phyloP scores from a whole-genome alignment of 2,797 vertebrate genomes.

The Acanthornis magna region DNA sequence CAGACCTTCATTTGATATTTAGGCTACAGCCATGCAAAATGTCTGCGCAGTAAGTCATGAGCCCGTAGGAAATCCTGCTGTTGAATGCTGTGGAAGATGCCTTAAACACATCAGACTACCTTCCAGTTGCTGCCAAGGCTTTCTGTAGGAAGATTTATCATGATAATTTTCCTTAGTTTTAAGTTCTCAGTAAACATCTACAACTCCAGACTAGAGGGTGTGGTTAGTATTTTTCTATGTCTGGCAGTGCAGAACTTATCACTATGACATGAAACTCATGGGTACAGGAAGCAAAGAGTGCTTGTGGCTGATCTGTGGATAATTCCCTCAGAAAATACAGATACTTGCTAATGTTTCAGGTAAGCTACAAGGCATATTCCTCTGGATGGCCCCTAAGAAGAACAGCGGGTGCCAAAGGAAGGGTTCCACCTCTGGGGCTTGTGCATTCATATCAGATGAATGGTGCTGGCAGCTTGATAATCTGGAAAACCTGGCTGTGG shows the following conservation, averaged over 20 bases:
- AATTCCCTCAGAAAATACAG: neutral
- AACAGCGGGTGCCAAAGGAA: rapidly evolving
- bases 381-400: neutral
- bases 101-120: neutral
- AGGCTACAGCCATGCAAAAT: neutral
- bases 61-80: neutral
- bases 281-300: neutral
- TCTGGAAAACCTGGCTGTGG: neutral
- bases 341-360: neutral
- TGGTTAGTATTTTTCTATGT: neutral
- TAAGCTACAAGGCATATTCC: neutral
- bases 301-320: neutral
- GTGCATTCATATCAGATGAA: neutral
- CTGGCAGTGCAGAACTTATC: neutral
- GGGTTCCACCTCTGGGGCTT: neutral
- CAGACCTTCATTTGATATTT: neutral
- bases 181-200: neutral
- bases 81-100: neutral
- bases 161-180: neutral
- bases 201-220: neutral
- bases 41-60: neutral
- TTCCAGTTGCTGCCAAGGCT: neutral
- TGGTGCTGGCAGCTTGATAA: neutral
- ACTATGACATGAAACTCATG: neutral
- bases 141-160: neutral